phyloP scores from a whole-genome alignment of 1,140 invertebrate genomes.

The Mactra quadrangularis region DNA sequence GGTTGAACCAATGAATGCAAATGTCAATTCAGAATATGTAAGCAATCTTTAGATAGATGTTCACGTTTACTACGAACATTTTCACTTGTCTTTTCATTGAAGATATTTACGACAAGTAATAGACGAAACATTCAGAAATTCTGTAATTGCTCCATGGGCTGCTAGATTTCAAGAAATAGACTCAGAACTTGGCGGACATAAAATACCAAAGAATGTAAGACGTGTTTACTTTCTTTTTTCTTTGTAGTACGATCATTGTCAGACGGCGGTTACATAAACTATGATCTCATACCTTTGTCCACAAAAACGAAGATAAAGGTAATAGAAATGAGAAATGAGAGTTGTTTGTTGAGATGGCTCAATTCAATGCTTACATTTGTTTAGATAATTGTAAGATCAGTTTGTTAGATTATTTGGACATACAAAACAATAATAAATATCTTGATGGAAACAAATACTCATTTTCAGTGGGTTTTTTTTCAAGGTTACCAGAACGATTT shows the following conservation, averaged over 20 bases:
- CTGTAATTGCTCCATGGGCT: not conserved
- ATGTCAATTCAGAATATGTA: too few species aligned
- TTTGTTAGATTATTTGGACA: too few species aligned
- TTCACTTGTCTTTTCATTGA: too few species aligned
- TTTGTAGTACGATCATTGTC: not conserved
- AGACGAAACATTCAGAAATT: slow-evolving; percentile 18
- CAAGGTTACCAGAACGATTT: too few species aligned
- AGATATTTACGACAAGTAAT: slow-evolving; percentile 25
- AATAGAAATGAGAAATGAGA: not conserved
- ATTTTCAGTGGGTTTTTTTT: too few species aligned
- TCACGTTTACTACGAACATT: too few species aligned
- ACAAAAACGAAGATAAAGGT: not conserved
- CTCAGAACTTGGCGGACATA: slow-evolving; percentile 20
- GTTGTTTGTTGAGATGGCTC: not conserved
- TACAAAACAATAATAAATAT: too few species aligned
- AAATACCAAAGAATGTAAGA: slow-evolving; percentile 21
- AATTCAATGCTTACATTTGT: too few species aligned
- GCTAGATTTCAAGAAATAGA: not conserved
- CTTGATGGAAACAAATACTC: too few species aligned
- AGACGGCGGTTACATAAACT: not conserved
- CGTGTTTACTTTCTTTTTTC: not conserved
- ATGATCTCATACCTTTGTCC: not conserved
- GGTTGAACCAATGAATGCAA: too few species aligned
- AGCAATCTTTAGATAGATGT: too few species aligned
- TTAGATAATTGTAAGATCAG: too few species aligned